Base-by-base conservation (phyloP, 2,888 invertebrate species). In the Microctonus aethiopoides region DNA sequence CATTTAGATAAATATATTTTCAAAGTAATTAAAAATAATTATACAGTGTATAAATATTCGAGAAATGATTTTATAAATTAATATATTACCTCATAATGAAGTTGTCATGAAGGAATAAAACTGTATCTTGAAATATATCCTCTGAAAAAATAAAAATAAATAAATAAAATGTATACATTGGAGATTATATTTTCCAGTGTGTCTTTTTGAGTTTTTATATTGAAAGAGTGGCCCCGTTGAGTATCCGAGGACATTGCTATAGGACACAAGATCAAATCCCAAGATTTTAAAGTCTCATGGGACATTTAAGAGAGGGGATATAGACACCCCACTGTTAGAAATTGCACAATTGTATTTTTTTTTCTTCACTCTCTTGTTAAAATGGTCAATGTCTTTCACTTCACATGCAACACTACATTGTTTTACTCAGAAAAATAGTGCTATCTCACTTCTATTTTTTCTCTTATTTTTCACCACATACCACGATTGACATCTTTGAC, bases 231-330 rank as follows among this genome's bases (percentile, higher is more conserved):
- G 46, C 16, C 46, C 46, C 20, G 46, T 29, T 57, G 57, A 57
- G 57, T 57, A 16, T 57, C 57, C 57, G 16, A 0, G 57, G 34
- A 57, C 57, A 54, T 67, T 52, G 24, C 67, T 22, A 66, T 22
- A 66, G 61, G 60, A 61, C 26, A 68, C 54, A 9, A 75, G 75
- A 75, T 75, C 74, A 72, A 70, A 60, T 65, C 62, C 64, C 62
- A 32, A 75, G 74, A 75, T 75, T 70, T 63, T 62, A 46, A 46
- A 46, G 16, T 46, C 46, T 46, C 46, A n/a, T n/a, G 46, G 46
- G 46, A 46, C 46, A 46, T 46, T 46, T 46, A 46, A 46, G 4
- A 9, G 6, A 46, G 9, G 13, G n/a, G 46, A 46, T 7, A 7
- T 7, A 16, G 46, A 46, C 46, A 46, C 46, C 46, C 46, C 46